Evolutionary conservation across 2,888 invertebrate species (phyloP).

Genomic region (Entomobrya proxima): DNA sequence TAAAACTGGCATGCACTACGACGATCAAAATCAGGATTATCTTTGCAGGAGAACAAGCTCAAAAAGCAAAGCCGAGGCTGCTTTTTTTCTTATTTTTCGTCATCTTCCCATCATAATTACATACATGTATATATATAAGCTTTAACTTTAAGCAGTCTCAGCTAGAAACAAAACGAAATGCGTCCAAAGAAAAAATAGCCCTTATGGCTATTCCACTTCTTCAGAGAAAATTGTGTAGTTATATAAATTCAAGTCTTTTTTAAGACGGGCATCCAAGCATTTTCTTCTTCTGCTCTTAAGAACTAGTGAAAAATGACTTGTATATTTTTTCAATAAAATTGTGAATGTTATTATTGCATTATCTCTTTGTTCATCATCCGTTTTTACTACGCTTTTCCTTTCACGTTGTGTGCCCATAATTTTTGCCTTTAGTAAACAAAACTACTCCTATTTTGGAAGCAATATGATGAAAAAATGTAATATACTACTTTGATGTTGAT

Average conservation of each 20-base stretch:
- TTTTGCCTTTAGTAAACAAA: not conserved
- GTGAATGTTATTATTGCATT: constrained; percentile 55
- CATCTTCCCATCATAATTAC: constrained; percentile 48
- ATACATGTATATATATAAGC: not conserved
- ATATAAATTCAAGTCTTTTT: not conserved
- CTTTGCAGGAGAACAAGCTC: not conserved
- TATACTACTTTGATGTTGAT: constrained; percentile 20
- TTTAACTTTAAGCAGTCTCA: not conserved
- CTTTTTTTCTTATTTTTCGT: constrained; percentile 35
- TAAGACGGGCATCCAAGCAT: not conserved
- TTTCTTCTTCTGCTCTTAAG: not conserved
- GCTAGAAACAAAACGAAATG: constrained; percentile 17
- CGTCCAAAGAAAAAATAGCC: constrained; percentile 44
- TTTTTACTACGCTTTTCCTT: not conserved
- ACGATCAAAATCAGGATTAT: constrained; percentile 18
- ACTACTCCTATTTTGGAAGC: not conserved
- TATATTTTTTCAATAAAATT: constrained; percentile 44
- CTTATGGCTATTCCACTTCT: constrained; percentile 52
- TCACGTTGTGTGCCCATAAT: too few relatives aligned
- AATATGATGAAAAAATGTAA: constrained; percentile 17
- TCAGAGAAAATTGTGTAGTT: constrained; percentile 30
- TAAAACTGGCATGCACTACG: constrained; percentile 29
- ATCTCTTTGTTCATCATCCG: constrained; percentile 47
- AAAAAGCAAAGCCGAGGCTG: not conserved
- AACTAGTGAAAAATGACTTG: not conserved